Evolutionary conservation across 2,888 invertebrate species (phyloP), one percentile per base, ranked within the genome.

Genomic region (Pterobdella sp.): DNA sequence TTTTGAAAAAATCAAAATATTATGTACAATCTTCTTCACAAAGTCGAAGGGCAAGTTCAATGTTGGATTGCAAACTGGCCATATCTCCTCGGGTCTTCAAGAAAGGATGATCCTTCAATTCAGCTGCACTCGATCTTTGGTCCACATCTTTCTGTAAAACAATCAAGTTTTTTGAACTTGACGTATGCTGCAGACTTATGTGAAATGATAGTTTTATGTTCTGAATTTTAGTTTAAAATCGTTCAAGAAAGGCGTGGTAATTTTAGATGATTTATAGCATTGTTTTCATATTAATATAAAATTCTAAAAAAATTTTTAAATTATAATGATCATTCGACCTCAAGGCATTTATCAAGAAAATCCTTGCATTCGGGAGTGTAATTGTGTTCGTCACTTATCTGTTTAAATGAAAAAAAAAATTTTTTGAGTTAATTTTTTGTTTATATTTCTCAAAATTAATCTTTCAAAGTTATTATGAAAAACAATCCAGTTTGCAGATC

Each of bases 81-180:
- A 98, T 87, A 79, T 97, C 97, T 83, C 94, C 91, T 78, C 97
- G 94, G 86, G 93, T 87, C 85, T 94, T 93, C 82, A 97, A 87
- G 88, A 98, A 98, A 80, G 93, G 93, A 87, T 98, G 97, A 91
- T 72, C 84, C 65, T 87, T 82, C 68, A 87, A 82, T 77, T 87
- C 84, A n/a, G 84, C 82, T n/a, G 87, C 86, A 56, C 84, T 83
- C 72, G 84, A 84, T 69, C 87, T 81, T 76, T 83, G 82, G 35
- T 87, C 86, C 52, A 87, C 87, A 76, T 86, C 85, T 22, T 87
- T 87, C 79, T 87, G 87, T n/a, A n/a, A n/a, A n/a, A n/a, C n/a
- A n/a, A n/a, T n/a, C n/a, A n/a, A n/a, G n/a, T n/a, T n/a, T n/a
- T n/a, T n/a, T n/a, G n/a, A n/a, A n/a, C n/a, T n/a, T n/a, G n/a